phyloP scores from a whole-genome alignment of 2,797 vertebrate species.

The Helicolenus hilgendorfi region DNA sequence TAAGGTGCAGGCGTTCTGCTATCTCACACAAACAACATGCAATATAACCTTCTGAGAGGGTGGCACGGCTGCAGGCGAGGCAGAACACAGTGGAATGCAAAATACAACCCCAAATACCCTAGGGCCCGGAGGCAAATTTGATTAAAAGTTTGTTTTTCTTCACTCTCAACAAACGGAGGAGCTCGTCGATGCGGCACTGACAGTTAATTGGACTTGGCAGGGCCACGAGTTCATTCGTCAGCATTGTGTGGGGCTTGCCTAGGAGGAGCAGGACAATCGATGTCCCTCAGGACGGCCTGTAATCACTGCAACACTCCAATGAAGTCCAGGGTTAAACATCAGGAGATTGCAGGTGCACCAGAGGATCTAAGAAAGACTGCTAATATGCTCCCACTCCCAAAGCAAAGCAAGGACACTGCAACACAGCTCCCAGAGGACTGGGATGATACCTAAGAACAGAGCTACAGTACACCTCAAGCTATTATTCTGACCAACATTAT shows the following conservation, averaged over 20 bases:
- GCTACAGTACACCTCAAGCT: constrained; percentile 15
- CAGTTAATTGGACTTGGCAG: constrained; percentile 98
- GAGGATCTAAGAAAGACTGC: constrained; percentile 90
- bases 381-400: constrained; percentile 88
- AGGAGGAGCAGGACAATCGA: constrained; percentile 93
- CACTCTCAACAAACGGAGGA: constrained; percentile 90
- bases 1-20: constrained; percentile 45
- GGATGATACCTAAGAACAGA: constrained; percentile 38
- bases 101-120: constrained; percentile 90
- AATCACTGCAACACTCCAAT: constrained; percentile 97
- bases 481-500: constrained; percentile 24
- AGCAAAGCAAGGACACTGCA: constrained; percentile 91
- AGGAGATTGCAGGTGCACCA: constrained; percentile 93
- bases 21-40: constrained; percentile 77
- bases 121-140: constrained; percentile 90
- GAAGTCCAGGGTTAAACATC: constrained; percentile 96
- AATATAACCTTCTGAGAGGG: constrained; percentile 82
- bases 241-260: constrained; percentile 95
- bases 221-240: constrained; percentile 97
- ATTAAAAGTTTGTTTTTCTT: constrained; percentile 94
- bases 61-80: constrained; percentile 76
- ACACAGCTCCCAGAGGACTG: constrained; percentile 59
- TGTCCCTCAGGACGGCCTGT: constrained; percentile 94
- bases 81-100: constrained; percentile 87
- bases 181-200: constrained; percentile 93